These are phyloP conservation scores for Falco columbarius DNA, from an alignment of 2,797 vertebrate species.

Conservation along the genomic window DNA sequence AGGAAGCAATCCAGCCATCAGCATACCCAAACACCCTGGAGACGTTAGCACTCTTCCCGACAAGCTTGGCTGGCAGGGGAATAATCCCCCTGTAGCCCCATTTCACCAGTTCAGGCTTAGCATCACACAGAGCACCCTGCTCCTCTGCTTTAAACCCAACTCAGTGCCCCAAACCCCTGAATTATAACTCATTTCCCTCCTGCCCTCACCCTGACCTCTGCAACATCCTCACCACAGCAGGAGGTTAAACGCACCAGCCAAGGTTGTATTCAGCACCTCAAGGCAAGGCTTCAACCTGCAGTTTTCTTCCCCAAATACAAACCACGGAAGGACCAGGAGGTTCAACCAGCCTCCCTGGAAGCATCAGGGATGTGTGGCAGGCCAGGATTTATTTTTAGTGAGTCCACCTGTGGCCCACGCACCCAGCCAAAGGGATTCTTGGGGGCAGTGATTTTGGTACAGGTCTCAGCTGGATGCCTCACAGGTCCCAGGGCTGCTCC, in stretches of 20 bases:
- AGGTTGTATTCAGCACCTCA: rapidly evolving
- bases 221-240: neutral
- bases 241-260: neutral
- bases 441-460: neutral
- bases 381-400: neutral
- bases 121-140: neutral
- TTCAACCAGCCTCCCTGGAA: neutral
- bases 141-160: neutral
- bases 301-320: neutral
- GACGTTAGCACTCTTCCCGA: neutral
- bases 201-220: neutral
- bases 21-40: neutral
- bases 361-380: neutral
- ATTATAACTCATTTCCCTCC: neutral
- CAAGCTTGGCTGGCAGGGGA: neutral
- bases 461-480: neutral
- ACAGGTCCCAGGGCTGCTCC: neutral
- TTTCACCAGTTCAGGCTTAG: neutral
- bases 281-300: neutral
- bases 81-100: no score
- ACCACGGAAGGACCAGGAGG: neutral
- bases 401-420: no score
- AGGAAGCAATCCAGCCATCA: neutral
- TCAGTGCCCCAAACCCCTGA: rapidly evolving
- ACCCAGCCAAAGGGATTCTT: neutral